Base-by-base conservation (phyloP, 1,140 invertebrate species). In the Heliconius himera region DNA sequence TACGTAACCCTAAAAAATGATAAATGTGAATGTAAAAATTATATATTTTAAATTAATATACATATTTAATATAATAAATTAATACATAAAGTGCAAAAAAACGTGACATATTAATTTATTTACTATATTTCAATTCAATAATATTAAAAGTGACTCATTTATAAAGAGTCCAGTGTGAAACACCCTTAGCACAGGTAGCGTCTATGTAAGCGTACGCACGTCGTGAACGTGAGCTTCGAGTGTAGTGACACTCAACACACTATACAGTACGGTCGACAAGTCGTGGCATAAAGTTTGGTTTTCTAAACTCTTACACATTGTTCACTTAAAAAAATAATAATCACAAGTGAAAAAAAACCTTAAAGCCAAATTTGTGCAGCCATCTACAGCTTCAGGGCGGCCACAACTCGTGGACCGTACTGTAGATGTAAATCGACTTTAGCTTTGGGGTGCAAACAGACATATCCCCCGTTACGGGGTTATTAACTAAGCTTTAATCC, bases 401-500 rank as follows among this genome's bases (percentile, higher is more conserved):
- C 49, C 49, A 51, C 49, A 6, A 51, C 49, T 18, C 18, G 18
- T 6, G 16, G 4, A 51, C 16, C 16, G 18, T 18, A 75, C 74
- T 77, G 51, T 72, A 26, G 46, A 70, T 49, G 46, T 70, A 71
- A 72, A 77, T 77, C 46, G 76, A 66, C 66, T 77, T 71, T 77
- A 49, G 76, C n/a, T 77, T 46, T 71, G 5, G 66, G 70, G 41
- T 41, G 26, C 20, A 22, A 72, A 66, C 60, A 66, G 60, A 71
- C 70, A 56, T 71, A 49, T 77, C 33, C 70, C 18, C 41, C 36
- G 74, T 75, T 70, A 51, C 70, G 29, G 36, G 49, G 76, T 49
- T 72, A 77, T 77, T 54, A 72, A 77, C 76, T 71, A 72, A 77
- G 76, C 70, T 77, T 49, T 77, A 77, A 77, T 77, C 76, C 76